Evolutionary conservation across 2,888 invertebrate genomes (phyloP), one percentile per base, ranked within the genome.

Genomic region (Perithous albicinctus): DNA sequence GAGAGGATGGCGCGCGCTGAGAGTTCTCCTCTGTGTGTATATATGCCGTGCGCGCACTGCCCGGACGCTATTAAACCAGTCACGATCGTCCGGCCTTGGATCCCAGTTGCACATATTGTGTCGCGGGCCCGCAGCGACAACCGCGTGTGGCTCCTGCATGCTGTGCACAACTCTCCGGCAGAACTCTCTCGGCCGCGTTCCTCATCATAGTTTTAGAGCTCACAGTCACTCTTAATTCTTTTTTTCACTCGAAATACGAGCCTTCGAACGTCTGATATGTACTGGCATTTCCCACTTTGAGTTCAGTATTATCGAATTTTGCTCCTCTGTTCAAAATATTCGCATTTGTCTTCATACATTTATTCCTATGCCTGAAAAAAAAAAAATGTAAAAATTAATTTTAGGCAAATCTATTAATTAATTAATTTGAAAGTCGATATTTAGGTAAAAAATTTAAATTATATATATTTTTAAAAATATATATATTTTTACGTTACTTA

Each of bases 31-130:
- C n/a, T 69, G 18, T 38, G 10, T 32, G 48, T 59, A 41, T 63
- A 78, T 67, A 67, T 46, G 69, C 61, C 18, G 72, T 85, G 43
- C 15, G 43, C 12, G 83, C 85, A 85, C 83, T 67, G 87, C 85
- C 84, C 85, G 86, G 88, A 89, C 88, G 89, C 88, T 88, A 90
- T 90, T 90, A 90, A 90, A 90, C 88, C 89, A 90, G 90, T 90
- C 90, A 90, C 89, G 90, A 90, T 89, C 88, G 87, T 87, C 80
- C 88, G 90, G 88, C 90, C 90, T 91, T 91, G 90, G 88, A 87
- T 87, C 88, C 87, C 88, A 89, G 88, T 90, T 90, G 90, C 88
- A 90, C 88, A 87, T 87, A 90, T 89, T 87, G 89, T 85, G 84
- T 85, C 84, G 85, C 81, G 84, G n/a, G 84, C 73, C 81, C 64